phyloP scores from a whole-genome alignment of 1,140 invertebrate species.

The Drosophila seguyi region DNA sequence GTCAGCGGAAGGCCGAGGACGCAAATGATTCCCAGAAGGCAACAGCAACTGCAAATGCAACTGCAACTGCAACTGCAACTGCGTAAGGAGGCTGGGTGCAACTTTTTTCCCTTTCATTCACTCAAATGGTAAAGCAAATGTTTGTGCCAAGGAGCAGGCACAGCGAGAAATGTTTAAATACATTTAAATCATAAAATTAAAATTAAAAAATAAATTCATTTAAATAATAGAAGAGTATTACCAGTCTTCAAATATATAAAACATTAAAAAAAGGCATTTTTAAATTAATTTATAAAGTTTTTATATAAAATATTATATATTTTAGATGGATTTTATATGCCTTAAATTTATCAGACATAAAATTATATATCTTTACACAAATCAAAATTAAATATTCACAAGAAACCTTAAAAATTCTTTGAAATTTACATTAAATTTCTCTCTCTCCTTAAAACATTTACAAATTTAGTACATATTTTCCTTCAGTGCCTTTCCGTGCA shows the following conservation, averaged over 20 bases:
- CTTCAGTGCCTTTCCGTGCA: neutral
- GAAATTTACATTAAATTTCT: no score
- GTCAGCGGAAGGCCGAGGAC: constrained; percentile 55
- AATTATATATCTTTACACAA: no score
- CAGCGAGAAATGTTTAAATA: neutral
- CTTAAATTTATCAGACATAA: no score
- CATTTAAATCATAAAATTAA: no score
- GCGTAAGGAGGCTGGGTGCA: constrained; percentile 38
- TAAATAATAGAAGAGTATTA: neutral
- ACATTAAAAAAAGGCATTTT: no score
- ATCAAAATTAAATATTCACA: no score
- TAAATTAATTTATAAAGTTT: no score
- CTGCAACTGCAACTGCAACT: constrained; percentile 28
- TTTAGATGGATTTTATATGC: no score
- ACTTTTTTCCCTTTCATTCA: constrained; percentile 78
- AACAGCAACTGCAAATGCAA: constrained; percentile 27
- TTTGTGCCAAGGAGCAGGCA: neutral
- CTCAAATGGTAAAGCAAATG: constrained; percentile 51
- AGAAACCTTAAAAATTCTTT: no score
- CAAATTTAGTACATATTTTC: neutral
- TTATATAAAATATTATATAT: no score
- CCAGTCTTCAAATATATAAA: no score
- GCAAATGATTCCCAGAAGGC: constrained; percentile 81
- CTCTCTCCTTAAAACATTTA: no score
- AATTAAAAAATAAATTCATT: neutral